These are phyloP conservation scores for Neotragus pygmaeus DNA, from an alignment of 2,113 vertebrate genomes.

Conservation along the genomic window DNA sequence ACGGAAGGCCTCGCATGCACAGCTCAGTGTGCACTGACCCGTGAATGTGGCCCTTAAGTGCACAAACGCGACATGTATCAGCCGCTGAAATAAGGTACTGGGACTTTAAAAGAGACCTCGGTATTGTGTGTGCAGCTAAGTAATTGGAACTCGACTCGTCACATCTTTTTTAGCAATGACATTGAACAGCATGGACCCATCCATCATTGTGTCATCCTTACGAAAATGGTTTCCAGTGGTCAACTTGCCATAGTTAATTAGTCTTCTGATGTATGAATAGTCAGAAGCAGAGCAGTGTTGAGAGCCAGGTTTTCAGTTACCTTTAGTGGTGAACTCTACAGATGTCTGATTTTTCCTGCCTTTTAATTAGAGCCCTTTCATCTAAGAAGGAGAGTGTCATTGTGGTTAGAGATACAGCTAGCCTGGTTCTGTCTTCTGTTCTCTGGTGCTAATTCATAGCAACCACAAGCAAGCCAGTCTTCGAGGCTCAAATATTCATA, in stretches of 20 bases:
- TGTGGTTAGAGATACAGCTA: not conserved
- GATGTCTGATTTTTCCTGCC: constrained; percentile 50
- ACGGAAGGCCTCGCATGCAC: not conserved
- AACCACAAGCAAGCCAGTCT: not conserved
- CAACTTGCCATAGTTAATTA: constrained; percentile 82
- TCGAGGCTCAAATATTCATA: not conserved
- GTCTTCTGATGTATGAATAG: constrained; percentile 70
- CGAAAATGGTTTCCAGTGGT: constrained; percentile 77
- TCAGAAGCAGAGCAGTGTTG: constrained; percentile 76
- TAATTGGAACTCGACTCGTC: constrained; percentile 73
- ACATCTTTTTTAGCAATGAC: constrained; percentile 57
- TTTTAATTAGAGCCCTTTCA: constrained; percentile 68
- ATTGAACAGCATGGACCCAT: constrained; percentile 73
- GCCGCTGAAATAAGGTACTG: constrained; percentile 43
- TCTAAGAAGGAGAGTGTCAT: not conserved
- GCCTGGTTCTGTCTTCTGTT: constrained; percentile 30
- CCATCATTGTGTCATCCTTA: constrained; percentile 73
- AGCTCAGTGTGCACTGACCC: not conserved
- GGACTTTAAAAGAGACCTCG: constrained; percentile 69
- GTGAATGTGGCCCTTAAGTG: constrained; percentile 19
- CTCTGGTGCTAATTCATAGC: not conserved
- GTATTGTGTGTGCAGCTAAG: constrained; percentile 64
- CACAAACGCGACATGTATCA: constrained; percentile 39
- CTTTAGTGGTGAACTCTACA: constrained; percentile 56
- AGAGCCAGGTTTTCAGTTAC: constrained; percentile 69